Base-by-base conservation (phyloP, 1,140 invertebrate species). In the Zaprionus tsacasi region DNA sequence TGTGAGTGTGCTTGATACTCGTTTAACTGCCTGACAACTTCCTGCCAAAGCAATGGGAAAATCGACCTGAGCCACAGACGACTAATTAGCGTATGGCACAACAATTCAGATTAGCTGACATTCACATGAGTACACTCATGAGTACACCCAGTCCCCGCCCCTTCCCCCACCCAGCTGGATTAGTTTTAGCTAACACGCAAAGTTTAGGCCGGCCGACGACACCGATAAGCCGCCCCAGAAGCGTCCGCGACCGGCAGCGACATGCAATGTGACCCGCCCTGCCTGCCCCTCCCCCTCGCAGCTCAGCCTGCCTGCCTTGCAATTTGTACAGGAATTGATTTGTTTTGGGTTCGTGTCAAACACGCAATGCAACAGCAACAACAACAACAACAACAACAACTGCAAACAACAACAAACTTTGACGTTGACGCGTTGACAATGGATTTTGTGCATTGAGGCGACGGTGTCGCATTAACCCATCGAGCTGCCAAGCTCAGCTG, bases 131-230 rank as follows among this genome's bases (percentile, higher is more conserved):
- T 50, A 13, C 13, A 33, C 43, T 27, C 25, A 15, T 33, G 45
- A 12, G 45, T 25, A 25, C 1, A 4, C 8, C 43, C 27, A 30
- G 17, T 25, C 7, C n/a, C 30, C 66, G 13, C 33, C n/a, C 52
- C 30, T 8, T 38, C n/a, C 61, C 10, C 38, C 43, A 12, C 57
- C 15, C 21, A 52, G 13, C 40, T 68, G 82, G 82, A 86, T 86
- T 85, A 85, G 82, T 70, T 76, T 78, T 76, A 83, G 82, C 82
- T 63, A 86, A 86, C 82, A 85, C 82, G 82, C 82, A 86, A 85
- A 69, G 81, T 67, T 83, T 83, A 74, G 78, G 81, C 72, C 33
- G 21, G 69, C 68, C 79, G 75, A 78, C 83, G 66, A 81, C 78
- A 81, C 68, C 82, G 81, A 83, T 82, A 82, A 82, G 77, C 81